Evolutionary conservation across 2,888 invertebrate species (phyloP).

Genomic region (Odontocolon sp.): DNA sequence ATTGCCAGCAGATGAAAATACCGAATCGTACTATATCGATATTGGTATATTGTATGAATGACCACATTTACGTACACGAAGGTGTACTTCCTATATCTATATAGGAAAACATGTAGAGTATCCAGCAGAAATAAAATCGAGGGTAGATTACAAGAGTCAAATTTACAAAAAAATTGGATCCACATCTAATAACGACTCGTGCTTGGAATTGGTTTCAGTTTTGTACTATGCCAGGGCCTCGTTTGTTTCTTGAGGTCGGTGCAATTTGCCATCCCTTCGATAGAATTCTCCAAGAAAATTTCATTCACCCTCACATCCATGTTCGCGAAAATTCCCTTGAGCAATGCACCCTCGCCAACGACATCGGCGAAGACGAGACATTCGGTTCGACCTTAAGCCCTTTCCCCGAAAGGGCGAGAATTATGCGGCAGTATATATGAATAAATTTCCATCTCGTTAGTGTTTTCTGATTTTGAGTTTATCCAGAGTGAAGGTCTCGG

Average conservation of each 20-base stretch:
- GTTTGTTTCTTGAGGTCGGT: background rate
- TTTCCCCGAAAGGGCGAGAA: conserved; percentile 12
- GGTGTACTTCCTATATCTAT: conserved; percentile 5
- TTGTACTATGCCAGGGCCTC: too few relatives aligned
- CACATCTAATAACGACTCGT: too few relatives aligned
- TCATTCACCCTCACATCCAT: background rate
- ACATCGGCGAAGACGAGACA: conserved; percentile 14
- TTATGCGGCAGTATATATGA: conserved; percentile 62
- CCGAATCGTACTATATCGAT: background rate
- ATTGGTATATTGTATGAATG: conserved; percentile 14
- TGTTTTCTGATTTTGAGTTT: conserved; percentile 39
- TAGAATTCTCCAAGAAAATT: background rate
- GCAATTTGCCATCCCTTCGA: background rate
- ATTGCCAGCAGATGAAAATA: conserved; percentile 55
- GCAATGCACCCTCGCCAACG: conserved; percentile 10
- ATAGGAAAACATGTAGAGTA: background rate
- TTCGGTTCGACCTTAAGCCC: conserved; percentile 25
- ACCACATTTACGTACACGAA: conserved; percentile 25
- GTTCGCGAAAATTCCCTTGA: background rate
- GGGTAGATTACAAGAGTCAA: too few relatives aligned
- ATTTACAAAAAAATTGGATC: background rate
- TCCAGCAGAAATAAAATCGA: too few relatives aligned
- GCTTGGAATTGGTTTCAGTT: background rate
- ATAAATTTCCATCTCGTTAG: conserved; percentile 67
- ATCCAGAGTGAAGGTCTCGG: background rate